Conservation (phyloP, 2,888 invertebrate genomes). For the Tinea semifulvella region DNA sequence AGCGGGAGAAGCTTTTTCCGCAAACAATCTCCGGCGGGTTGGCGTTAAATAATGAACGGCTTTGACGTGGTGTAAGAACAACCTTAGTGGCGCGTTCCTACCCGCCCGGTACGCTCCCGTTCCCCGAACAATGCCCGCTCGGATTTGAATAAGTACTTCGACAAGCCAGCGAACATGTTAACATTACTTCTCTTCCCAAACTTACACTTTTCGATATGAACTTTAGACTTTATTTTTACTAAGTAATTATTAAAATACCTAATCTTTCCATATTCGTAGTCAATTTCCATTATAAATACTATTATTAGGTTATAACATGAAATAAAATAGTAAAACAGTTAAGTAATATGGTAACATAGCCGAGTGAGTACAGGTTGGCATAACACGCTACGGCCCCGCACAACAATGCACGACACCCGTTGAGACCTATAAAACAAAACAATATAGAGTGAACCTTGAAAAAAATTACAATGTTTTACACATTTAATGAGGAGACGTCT, state of each 20-base stretch:
- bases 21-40: conserved; percentile 20
- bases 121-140: conserved; percentile 30
- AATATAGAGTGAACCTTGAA: conserved; percentile 9
- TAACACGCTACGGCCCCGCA: conserved; percentile 11
- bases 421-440: conserved; percentile 10
- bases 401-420: conserved; percentile 13
- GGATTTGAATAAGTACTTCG: not conserved
- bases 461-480: conserved; percentile 1
- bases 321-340: conserved; percentile 4
- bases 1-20: conserved; percentile 34
- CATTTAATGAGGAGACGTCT: not conserved
- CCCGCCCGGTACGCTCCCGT: conserved; percentile 9
- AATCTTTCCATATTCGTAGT: not conserved
- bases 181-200: not conserved
- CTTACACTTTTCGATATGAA: not conserved
- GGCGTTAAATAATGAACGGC: conserved; percentile 25
- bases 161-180: not conserved
- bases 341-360: conserved; percentile 7
- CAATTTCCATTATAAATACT: conserved; percentile 8
- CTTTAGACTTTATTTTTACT: not conserved
- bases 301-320: conserved; percentile 9
- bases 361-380: conserved; percentile 8
- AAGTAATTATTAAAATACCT: conserved; percentile 1
- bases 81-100: conserved; percentile 1
- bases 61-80: conserved; percentile 10